phyloP scores from a whole-genome alignment of 2,888 invertebrate genomes.

The Phaonia tiefii region DNA sequence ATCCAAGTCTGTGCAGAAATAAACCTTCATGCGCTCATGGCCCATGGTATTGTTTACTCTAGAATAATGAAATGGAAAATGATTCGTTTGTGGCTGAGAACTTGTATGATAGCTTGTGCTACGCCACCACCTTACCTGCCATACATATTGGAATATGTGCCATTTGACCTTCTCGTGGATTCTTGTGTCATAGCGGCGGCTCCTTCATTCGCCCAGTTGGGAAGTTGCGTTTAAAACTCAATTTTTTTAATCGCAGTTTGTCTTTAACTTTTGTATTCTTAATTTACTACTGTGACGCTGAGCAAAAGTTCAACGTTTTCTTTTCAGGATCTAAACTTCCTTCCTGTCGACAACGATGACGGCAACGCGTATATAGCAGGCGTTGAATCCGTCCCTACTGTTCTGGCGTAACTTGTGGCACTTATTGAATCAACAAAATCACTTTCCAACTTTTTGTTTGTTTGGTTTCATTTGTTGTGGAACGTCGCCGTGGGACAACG shows the following conservation, averaged over 20 bases:
- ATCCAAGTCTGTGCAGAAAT: slow-evolving; percentile 84
- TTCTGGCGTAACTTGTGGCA: slow-evolving; percentile 53
- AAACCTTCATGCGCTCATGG: slow-evolving; percentile 72
- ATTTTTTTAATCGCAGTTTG: slow-evolving; percentile 32
- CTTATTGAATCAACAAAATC: slow-evolving; percentile 63
- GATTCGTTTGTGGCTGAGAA: not conserved
- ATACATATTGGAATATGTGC: slow-evolving; percentile 62
- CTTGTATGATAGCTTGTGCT: not conserved
- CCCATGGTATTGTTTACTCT: slow-evolving; percentile 66
- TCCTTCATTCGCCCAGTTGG: slow-evolving; percentile 3
- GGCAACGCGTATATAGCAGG: not conserved
- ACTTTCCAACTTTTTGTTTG: slow-evolving; percentile 35
- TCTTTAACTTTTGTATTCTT: slow-evolving; percentile 16
- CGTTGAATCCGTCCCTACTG: not conserved
- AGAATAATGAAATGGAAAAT: slow-evolving; percentile 1
- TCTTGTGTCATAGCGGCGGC: slow-evolving; percentile 52
- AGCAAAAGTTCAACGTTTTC: not conserved
- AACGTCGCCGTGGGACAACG: slow-evolving; percentile 15
- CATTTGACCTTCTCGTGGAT: slow-evolving; percentile 51
- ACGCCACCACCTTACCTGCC: slow-evolving; percentile 61
- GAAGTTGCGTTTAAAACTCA: slow-evolving; percentile 22
- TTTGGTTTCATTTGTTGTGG: slow-evolving; percentile 43
- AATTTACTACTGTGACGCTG: slow-evolving; percentile 20
- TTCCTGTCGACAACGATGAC: not conserved
- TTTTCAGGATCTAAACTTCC: not conserved